Conservation (phyloP, 1,140 invertebrate species). For the Megalonaias nervosa region DNA sequence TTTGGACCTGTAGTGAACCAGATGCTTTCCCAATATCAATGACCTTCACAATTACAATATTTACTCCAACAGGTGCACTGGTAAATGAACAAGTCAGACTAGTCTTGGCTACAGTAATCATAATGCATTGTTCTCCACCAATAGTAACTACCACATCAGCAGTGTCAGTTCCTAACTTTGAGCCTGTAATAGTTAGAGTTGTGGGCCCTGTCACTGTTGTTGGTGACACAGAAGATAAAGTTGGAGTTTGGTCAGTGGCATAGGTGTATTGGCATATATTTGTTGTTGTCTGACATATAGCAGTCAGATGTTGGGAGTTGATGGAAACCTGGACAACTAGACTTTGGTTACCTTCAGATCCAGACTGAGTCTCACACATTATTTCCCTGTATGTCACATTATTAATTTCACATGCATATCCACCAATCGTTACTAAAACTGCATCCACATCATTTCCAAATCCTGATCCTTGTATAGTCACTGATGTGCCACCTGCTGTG, state of each 20-base stretch:
- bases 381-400: slow-evolving; percentile 24
- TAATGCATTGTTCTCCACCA: slow-evolving; percentile 26
- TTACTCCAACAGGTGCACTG: slow-evolving; percentile 25
- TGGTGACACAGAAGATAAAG: neutral
- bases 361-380: slow-evolving; percentile 15
- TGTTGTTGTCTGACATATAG: neutral
- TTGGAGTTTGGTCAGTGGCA: slow-evolving; percentile 7
- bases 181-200: slow-evolving; percentile 19
- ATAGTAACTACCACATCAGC: slow-evolving; percentile 31
- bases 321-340: too few relatives aligned
- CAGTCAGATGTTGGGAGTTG: too few relatives aligned
- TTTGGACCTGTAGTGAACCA: slow-evolving; percentile 5
- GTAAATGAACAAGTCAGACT: slow-evolving; percentile 35
- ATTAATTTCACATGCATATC: slow-evolving; percentile 11
- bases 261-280: slow-evolving; percentile 24
- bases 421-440: slow-evolving; percentile 16
- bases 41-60: slow-evolving; percentile 35
- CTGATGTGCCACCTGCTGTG: slow-evolving; percentile 37
- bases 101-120: slow-evolving; percentile 22
- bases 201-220: slow-evolving; percentile 3
- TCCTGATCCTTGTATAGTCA: slow-evolving; percentile 47
- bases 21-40: slow-evolving; percentile 30
- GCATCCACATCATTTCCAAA: slow-evolving; percentile 17
- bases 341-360: too few relatives aligned
- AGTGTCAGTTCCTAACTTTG: slow-evolving; percentile 14